A percentile compares a stretch with the other conserved stretches of the same genome.
These are phyloP conservation scores for Vespertilio murinus DNA, from an alignment of 2,797 vertebrate genomes.

Conservation along the genomic window DNA sequence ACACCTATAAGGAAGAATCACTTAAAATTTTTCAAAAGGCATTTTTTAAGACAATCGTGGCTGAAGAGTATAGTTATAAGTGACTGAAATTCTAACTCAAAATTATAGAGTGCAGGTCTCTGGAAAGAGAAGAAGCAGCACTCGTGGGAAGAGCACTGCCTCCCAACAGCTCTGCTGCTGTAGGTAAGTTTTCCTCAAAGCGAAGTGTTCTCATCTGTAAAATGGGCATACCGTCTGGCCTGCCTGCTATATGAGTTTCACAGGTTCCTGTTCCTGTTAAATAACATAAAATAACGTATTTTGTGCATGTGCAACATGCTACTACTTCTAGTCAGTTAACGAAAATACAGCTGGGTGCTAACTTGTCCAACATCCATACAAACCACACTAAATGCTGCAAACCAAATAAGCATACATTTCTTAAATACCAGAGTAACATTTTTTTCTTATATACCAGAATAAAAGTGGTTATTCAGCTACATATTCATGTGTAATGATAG, in stretches of 20 bases:
- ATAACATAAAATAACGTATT: not conserved
- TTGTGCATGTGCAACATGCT: no score
- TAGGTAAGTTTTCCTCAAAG: not conserved
- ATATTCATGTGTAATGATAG: not conserved
- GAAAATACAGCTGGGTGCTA: not conserved
- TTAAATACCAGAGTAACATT: not conserved
- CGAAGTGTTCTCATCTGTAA: not conserved
- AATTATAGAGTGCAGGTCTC: not conserved
- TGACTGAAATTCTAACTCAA: not conserved
- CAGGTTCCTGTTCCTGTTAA: not conserved
- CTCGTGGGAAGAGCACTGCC: not conserved
- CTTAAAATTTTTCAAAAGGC: not conserved
- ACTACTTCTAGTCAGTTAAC: not conserved
- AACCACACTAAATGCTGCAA: not conserved
- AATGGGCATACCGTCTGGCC: not conserved
- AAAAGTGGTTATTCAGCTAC: not conserved
- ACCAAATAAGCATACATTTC: not conserved
- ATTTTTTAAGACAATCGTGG: not conserved
- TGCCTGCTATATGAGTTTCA: not conserved
- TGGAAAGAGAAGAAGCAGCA: not conserved
- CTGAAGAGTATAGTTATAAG: not conserved
- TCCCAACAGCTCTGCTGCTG: fast-evolving
- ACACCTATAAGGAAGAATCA: not conserved
- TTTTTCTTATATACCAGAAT: not conserved
- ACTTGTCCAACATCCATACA: not conserved